These are phyloP conservation scores for Vombatus ursinus DNA, from an alignment of 2,113 vertebrate species.

Conservation along the genomic window DNA sequence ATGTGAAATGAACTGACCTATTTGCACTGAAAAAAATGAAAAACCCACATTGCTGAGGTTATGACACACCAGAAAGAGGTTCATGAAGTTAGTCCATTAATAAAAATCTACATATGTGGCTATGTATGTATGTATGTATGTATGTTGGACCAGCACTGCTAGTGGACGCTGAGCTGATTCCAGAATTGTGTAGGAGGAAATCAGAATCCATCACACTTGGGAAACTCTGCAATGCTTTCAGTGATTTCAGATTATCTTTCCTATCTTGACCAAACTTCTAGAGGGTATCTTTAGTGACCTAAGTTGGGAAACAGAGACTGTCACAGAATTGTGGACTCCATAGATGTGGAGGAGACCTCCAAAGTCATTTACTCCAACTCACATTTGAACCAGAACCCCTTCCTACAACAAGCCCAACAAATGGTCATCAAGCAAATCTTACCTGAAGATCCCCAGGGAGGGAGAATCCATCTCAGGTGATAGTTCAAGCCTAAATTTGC, in stretches of 20 bases:
- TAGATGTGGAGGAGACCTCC: background rate
- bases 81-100: background rate
- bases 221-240: background rate
- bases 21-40: background rate
- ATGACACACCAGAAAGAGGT: background rate
- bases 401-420: background rate
- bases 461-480: background rate
- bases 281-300: background rate
- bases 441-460: background rate
- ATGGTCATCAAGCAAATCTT: background rate
- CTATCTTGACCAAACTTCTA: background rate
- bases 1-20: background rate
- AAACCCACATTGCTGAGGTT: background rate
- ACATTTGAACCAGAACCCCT: background rate
- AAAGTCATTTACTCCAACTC: background rate
- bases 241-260: background rate
- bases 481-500: background rate
- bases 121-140: background rate
- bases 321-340: background rate
- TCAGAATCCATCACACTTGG: background rate
- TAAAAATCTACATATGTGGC: background rate
- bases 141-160: background rate
- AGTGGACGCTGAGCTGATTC: background rate
- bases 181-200: background rate
- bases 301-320: background rate